These are phyloP conservation scores for Sylvilagus bachmani DNA, from an alignment of 2,113 vertebrate species.

Conservation along the genomic window DNA sequence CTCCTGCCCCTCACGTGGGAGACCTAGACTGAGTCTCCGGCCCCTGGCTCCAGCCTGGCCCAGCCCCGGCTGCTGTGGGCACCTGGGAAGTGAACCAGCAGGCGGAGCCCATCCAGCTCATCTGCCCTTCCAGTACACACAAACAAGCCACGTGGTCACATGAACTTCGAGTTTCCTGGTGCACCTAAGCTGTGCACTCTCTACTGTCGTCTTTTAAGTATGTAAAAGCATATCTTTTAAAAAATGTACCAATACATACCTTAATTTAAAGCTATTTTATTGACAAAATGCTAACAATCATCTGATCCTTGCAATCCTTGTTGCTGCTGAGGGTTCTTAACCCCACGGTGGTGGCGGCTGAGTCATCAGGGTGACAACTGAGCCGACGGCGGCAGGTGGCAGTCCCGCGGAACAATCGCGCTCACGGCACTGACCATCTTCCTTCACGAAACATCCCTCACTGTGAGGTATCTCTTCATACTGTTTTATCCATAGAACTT, in stretches of 20 bases:
- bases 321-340: not conserved
- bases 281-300: not conserved
- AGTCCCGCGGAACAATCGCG: too few species aligned
- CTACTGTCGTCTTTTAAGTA: not conserved
- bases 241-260: not conserved
- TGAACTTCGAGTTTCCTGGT: not conserved
- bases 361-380: not conserved
- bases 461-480: too few species aligned
- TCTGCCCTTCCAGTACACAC: too few species aligned
- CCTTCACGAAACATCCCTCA: not conserved
- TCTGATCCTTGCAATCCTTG: not conserved
- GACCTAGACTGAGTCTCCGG: too few species aligned
- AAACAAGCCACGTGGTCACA: not conserved
- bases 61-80: too few species aligned
- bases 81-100: too few species aligned
- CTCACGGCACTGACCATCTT: not conserved
- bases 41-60: too few species aligned
- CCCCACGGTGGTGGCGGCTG: not conserved
- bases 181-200: not conserved
- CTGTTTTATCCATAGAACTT: not conserved
- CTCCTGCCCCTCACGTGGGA: too few species aligned
- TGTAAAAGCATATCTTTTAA: too few species aligned
- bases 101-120: too few species aligned
- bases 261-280: not conserved
- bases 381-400: too few species aligned